A percentile compares a stretch with the other conserved stretches of the same genome.
Evolutionary conservation across 2,888 invertebrate genomes (phyloP).

Genomic region (Pristionchus entomophagus): DNA sequence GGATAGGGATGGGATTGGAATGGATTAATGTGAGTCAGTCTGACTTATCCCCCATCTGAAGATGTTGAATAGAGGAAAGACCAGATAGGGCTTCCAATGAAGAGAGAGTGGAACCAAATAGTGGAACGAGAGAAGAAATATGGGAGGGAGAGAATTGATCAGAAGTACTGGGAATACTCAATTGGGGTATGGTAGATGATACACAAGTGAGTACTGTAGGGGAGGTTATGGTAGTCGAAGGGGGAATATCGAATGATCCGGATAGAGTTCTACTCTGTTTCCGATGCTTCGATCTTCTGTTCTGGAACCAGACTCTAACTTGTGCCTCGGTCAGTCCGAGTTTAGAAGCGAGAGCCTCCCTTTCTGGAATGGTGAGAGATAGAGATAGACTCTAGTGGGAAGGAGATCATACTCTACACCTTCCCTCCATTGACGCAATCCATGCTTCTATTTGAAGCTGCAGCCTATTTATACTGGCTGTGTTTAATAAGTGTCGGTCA

Average conservation of each 20-base stretch:
- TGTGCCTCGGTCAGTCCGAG: not conserved
- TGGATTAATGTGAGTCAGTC: not conserved
- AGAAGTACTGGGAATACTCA: not conserved
- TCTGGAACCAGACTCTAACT: conserved; percentile 31
- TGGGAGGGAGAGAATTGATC: not conserved
- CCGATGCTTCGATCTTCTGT: conserved; percentile 4
- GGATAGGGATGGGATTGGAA: not conserved
- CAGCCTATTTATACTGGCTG: not conserved
- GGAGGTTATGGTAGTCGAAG: not conserved
- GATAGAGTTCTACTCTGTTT: not conserved
- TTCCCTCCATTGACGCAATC: not conserved
- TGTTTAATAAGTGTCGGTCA: not conserved
- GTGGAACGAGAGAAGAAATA: not conserved
- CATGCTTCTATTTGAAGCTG: not conserved
- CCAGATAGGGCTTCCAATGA: not conserved
- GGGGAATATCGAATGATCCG: not conserved
- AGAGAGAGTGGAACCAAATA: not conserved
- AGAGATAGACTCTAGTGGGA: not conserved
- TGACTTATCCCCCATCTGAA: not conserved
- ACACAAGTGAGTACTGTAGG: not conserved
- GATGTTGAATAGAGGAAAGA: not conserved
- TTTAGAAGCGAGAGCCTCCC: not conserved
- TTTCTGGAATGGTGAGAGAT: not conserved
- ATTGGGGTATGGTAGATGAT: not conserved
- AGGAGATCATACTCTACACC: not conserved